Conservation (phyloP, 2,797 vertebrate genomes). For the Octomys mimax region DNA sequence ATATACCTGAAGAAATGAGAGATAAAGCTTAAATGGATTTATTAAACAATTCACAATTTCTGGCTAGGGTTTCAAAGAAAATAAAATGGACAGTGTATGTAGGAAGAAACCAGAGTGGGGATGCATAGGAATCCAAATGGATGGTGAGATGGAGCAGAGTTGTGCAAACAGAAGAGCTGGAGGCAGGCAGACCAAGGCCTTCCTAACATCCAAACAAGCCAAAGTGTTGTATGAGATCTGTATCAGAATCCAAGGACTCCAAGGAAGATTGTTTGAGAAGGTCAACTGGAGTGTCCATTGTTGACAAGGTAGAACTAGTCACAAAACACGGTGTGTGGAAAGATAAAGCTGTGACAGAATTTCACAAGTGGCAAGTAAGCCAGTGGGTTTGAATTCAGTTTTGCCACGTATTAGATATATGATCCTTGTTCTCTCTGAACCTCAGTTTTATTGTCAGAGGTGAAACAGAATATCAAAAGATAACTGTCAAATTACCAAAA, state of each 20-base stretch:
- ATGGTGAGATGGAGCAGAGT: background rate
- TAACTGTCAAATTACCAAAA: background rate
- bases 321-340: background rate
- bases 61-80: background rate
- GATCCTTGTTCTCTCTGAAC: background rate
- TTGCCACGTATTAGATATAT: background rate
- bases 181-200: background rate
- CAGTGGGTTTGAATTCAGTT: background rate
- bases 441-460: background rate
- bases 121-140: background rate
- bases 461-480: background rate
- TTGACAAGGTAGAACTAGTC: background rate
- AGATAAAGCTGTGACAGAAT: background rate
- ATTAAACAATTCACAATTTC: conserved; percentile 21
- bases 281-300: background rate
- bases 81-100: background rate
- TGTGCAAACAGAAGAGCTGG: background rate
- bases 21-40: background rate
- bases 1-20: background rate
- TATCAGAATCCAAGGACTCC: background rate
- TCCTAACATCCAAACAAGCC: background rate
- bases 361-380: background rate
- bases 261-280: background rate
- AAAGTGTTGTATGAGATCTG: background rate
- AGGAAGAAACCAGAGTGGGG: background rate